These are phyloP conservation scores for Salvator merianae DNA, from an alignment of 2,113 vertebrate genomes.

Conservation along the genomic window DNA sequence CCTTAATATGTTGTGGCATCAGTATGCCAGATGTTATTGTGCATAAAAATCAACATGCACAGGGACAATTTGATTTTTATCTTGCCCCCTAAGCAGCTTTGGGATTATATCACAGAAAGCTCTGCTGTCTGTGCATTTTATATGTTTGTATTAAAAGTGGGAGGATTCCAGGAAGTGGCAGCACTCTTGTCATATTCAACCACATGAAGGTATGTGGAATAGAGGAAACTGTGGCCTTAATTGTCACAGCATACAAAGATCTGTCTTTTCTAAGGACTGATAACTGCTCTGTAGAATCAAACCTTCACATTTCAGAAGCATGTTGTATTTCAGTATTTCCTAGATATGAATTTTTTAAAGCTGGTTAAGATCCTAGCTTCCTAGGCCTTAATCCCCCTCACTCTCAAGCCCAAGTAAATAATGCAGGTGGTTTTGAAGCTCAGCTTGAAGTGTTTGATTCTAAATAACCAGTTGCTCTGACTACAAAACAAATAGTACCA, in stretches of 20 bases:
- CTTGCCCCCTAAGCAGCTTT: conserved; percentile 56
- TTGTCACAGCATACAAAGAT: conserved; percentile 10
- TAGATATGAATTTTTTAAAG: conserved; percentile 23
- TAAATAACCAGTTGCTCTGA: not conserved
- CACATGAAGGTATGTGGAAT: not conserved
- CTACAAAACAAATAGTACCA: not conserved
- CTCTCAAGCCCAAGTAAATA: not conserved
- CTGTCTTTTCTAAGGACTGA: conserved; percentile 20
- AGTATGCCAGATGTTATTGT: conserved; percentile 40
- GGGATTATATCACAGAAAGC: conserved; percentile 54
- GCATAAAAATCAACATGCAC: conserved; percentile 24
- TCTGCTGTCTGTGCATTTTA: conserved; percentile 38
- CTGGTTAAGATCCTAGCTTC: not conserved
- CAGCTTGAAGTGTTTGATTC: conserved; percentile 4
- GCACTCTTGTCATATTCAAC: conserved; percentile 20
- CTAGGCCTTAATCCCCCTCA: accelerated
- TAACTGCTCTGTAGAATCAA: conserved; percentile 24
- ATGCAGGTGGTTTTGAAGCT: not conserved
- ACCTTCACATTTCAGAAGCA: conserved; percentile 20
- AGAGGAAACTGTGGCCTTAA: conserved; percentile 25
- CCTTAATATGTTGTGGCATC: conserved; percentile 5
- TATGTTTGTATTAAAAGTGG: conserved; percentile 42
- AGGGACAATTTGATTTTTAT: conserved; percentile 47
- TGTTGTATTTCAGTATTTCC: not conserved
- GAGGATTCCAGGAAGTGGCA: conserved; percentile 42